Conservation (phyloP, 2,888 invertebrate species). For the Prosopocoilus inquinatus region DNA sequence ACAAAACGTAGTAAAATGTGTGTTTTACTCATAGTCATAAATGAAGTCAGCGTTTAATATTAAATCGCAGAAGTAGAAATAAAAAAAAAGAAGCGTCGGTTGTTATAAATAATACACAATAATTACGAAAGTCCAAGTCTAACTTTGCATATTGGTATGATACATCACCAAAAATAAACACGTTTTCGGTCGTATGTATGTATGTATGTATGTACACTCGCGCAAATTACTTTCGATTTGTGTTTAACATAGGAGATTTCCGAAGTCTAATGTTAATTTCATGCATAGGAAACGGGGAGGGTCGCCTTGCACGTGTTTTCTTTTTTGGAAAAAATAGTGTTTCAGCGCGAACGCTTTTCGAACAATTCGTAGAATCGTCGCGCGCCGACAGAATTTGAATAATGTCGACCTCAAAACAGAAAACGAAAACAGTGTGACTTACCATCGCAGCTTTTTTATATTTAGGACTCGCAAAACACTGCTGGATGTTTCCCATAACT, state of each 20-base stretch:
- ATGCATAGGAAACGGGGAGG: too few relatives aligned
- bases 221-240: neutral
- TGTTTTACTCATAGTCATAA: neutral
- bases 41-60: constrained; percentile 17
- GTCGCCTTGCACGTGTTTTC: neutral
- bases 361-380: neutral
- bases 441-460: constrained; percentile 30
- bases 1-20: constrained; percentile 1
- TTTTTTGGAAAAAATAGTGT: neutral
- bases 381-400: neutral
- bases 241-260: constrained; percentile 1
- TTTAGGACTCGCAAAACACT: constrained; percentile 28
- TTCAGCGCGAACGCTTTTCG: neutral
- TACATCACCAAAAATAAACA: constrained; percentile 29
- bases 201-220: too few relatives aligned
- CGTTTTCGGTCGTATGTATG: constrained; percentile 1
- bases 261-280: constrained; percentile 9
- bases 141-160: constrained; percentile 4
- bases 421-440: constrained; percentile 16
- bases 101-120: constrained; percentile 1
- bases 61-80: neutral
- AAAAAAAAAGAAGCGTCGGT: neutral
- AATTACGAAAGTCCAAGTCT: constrained; percentile 1
- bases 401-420: too few relatives aligned
- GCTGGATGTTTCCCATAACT: constrained; percentile 29